Evolutionary conservation across 2,113 vertebrate species (phyloP).

Genomic region (Aspidoscelis tigris): DNA sequence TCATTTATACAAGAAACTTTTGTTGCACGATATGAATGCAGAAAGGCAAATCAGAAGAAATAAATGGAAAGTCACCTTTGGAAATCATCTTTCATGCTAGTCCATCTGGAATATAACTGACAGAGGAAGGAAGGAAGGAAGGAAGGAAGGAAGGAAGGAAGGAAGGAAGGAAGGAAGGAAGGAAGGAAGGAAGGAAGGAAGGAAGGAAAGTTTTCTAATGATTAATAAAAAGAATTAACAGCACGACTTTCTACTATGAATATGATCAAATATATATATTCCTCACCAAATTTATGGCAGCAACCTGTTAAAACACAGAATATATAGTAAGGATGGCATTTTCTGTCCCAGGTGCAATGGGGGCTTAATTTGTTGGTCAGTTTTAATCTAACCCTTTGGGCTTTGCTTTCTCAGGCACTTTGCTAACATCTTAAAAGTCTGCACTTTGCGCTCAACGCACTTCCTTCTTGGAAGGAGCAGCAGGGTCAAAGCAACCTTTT

Average conservation of each 20-base stretch:
- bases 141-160: background rate
- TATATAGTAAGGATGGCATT: background rate
- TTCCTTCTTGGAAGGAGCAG: slow-evolving; percentile 33
- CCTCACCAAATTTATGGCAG: too few species aligned
- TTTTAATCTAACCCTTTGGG: background rate
- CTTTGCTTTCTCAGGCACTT: background rate
- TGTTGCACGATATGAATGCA: too few species aligned
- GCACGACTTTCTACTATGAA: too few species aligned
- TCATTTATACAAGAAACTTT: too few species aligned
- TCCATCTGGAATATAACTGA: background rate
- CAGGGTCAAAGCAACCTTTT: slow-evolving; percentile 42
- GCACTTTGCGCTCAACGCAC: background rate
- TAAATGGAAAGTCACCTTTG: background rate
- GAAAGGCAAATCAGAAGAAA: too few species aligned
- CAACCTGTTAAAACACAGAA: too few species aligned
- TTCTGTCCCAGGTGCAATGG: too few species aligned
- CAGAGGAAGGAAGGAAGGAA: background rate
- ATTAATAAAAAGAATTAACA: background rate
- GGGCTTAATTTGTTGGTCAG: too few species aligned
- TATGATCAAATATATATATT: too few species aligned
- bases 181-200: background rate
- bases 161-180: background rate
- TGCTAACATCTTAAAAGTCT: background rate
- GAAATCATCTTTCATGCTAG: background rate
- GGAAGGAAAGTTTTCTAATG: background rate